Evolutionary conservation across 2,888 invertebrate genomes (phyloP), one percentile per base, ranked within the genome.

Genomic region (Plusia festucae): DNA sequence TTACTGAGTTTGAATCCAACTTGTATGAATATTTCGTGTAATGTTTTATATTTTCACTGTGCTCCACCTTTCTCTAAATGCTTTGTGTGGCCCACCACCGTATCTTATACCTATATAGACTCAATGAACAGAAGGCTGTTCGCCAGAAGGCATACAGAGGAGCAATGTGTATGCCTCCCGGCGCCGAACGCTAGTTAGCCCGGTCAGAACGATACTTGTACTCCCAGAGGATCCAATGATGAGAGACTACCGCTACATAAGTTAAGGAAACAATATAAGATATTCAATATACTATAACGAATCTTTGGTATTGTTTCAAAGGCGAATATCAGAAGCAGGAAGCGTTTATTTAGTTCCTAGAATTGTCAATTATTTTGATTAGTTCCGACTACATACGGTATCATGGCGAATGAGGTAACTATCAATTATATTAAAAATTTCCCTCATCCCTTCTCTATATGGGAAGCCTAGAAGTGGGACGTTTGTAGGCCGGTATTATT

Each of bases 161-260:
- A 30, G 30, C 18, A 18, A 49, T 20, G 11, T 20, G 46, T 20
- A 49, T 49, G 46, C 46, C 46, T 49, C 46, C 46, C 46, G 46
- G 46, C 46, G 20, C 46, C 46, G 46, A 18, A 20, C 46, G 20
- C 46, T 49, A 49, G 18, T 49, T 18, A 49, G 18, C 9, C 15
- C 13, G 46, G 46, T 49, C 46, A 20, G 46, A 18, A 49, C 46
- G 46, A 18, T 49, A 49, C 46, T 49, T 20, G 46, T 20, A 49
- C 20, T 20, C 46, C 46, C 46, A 49, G 18, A 49, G 46, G 46
- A 49, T 18, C 11, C 0, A 49, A 49, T 49, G 46, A 49, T 18
- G 46, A 20, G 46, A 49, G 40, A n/a, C 40, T 40, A 6, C 40
- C 40, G n/a, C 40, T 40, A 40, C 40, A 40, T 40, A 40, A 40